phyloP scores from a whole-genome alignment of 2,113 vertebrate species.

The Eolophus roseicapilla region DNA sequence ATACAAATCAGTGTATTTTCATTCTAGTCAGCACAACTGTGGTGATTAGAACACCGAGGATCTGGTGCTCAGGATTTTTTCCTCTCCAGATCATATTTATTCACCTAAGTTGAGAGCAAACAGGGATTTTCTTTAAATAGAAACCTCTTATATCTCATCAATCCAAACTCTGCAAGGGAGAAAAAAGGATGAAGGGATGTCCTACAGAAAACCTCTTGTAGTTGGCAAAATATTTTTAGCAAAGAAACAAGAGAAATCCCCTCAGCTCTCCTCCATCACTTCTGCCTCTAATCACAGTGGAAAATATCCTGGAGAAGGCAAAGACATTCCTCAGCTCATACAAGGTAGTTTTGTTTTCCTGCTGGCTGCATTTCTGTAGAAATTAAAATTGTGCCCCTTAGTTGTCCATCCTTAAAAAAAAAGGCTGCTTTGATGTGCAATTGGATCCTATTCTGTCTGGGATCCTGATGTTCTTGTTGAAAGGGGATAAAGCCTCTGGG shows the following conservation, averaged over 20 bases:
- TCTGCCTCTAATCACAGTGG: neutral
- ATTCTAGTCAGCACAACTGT: neutral
- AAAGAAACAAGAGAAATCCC: neutral
- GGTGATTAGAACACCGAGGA: neutral
- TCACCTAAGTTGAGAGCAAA: conserved; percentile 6
- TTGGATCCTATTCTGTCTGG: conserved; percentile 45
- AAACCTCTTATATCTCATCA: neutral
- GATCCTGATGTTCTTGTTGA: conserved; percentile 1
- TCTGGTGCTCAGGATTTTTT: neutral
- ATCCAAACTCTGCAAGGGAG: neutral
- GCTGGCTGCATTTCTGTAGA: conserved; percentile 31
- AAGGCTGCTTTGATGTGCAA: conserved; percentile 51
- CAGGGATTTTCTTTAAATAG: conserved; percentile 35
- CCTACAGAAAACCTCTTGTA: neutral
- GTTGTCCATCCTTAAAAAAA: neutral
- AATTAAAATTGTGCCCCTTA: conserved; percentile 55
- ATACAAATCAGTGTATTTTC: neutral
- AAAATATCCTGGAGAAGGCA: conserved; percentile 39
- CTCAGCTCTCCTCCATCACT: neutral
- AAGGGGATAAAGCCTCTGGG: neutral
- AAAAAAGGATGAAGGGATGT: neutral
- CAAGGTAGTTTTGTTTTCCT: conserved; percentile 24
- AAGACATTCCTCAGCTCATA: conserved; percentile 25
- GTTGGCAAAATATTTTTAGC: neutral
- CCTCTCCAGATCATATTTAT: neutral